Conservation (phyloP, 2,888 invertebrate genomes). For the Cataglyphis rosenhaueri region DNA sequence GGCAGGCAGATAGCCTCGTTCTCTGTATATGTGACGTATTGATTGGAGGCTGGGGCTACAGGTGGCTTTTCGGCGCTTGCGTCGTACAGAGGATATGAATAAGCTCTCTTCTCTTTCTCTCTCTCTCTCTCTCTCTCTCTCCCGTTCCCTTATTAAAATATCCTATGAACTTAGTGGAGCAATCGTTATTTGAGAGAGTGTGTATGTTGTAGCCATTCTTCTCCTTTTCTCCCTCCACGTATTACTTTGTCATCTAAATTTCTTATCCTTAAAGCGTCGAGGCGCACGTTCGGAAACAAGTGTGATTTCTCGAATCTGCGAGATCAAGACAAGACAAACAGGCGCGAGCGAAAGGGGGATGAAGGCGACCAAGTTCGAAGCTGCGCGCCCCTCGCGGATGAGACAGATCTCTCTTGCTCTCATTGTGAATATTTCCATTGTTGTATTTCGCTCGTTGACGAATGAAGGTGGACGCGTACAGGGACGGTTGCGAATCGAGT, state of each 20-base stretch:
- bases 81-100: constrained; percentile 79
- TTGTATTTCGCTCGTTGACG: constrained; percentile 10
- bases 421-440: constrained; percentile 14
- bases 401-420: constrained; percentile 60
- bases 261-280: not conserved
- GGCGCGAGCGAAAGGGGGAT: not conserved
- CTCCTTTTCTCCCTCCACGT: no score
- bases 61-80: constrained; percentile 83
- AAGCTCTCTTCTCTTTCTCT: constrained; percentile 60
- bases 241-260: not conserved
- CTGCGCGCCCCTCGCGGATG: constrained; percentile 33
- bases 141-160: constrained; percentile 81
- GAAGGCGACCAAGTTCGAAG: constrained; percentile 35
- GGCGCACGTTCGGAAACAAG: not conserved
- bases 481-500: not conserved
- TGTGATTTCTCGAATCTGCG: constrained; percentile 15
- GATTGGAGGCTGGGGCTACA: constrained; percentile 84
- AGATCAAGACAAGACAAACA: not conserved
- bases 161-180: constrained; percentile 70
- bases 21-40: constrained; percentile 80
- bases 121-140: constrained; percentile 38
- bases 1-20: constrained; percentile 65
- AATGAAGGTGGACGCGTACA: not conserved
- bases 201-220: not conserved
- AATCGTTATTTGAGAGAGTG: constrained; percentile 68